Base-by-base conservation (phyloP, 1,140 invertebrate genomes). In the Megalopta genalis region DNA sequence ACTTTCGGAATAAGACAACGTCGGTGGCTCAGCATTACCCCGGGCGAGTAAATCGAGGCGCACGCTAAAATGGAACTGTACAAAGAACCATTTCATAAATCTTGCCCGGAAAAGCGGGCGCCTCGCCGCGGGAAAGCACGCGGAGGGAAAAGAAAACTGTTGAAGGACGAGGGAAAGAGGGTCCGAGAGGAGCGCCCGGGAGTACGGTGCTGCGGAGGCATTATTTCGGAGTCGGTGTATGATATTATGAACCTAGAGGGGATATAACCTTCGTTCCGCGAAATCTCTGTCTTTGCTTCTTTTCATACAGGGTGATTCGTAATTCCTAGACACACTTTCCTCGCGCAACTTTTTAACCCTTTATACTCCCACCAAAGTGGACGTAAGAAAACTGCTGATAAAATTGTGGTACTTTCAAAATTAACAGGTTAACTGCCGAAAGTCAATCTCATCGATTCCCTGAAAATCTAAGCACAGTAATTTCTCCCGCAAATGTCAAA, bases 71-170 rank as follows among this genome's bases (percentile, higher is more conserved):
- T 91, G 90, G 88, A 89, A 91, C 85, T 88, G 88, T 91, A 89
- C 88, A 90, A 91, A 91, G 88, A 89, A 89, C 88, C 89, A 85
- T 88, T 90, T 90, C 88, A 91, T 91, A 90, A 91, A 91, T 91
- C 89, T 90, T 91, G 81, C 71, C 77, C 86, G 83, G 86, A 86
- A 89, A 90, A 88, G 87, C 86, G 82, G 71, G 77, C 80, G 84
- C 83, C 82, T 72, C 76, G 63, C 83, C 81, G 73, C 73, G 63
- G 60, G 79, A 63, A 62, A 25, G 32, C 84, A 52, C 49, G 82
- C 71, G 80, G 62, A 83, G 83, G 87, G 86, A 86, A 90, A 90
- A 89, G 88, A 89, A 89, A 90, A 90, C 88, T 89, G 89, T 89
- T 90, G 89, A 91, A 90, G 90, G 89, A 91, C 89, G 89, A 91